phyloP scores from a whole-genome alignment of 1,140 invertebrate species.

The Trialeurodes vaporariorum region DNA sequence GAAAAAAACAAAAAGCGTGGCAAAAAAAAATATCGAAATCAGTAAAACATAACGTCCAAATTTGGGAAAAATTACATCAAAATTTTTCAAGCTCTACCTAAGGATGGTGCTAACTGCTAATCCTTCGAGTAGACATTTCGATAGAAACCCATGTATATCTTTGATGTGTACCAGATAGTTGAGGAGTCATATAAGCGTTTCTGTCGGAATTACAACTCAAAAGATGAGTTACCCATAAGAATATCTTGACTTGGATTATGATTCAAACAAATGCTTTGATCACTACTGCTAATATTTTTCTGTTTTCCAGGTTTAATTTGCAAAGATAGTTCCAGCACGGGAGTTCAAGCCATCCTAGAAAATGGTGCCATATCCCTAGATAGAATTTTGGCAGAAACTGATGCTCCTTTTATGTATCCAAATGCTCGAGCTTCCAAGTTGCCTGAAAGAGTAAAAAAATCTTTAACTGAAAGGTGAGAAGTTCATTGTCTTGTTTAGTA shows the following conservation, averaged over 20 bases:
- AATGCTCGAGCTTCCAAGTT: slow-evolving; percentile 88
- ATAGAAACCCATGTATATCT: too few species aligned
- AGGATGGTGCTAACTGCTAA: too few species aligned
- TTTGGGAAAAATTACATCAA: too few species aligned
- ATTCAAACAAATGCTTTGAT: not conserved
- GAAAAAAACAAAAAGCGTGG: too few species aligned
- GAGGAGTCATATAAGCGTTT: not conserved
- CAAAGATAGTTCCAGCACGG: slow-evolving; percentile 86
- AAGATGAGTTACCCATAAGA: not conserved
- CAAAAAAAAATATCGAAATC: too few species aligned
- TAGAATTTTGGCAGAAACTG: slow-evolving; percentile 76
- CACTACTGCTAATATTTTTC: slow-evolving; percentile 7
- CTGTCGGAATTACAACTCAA: too few species aligned
- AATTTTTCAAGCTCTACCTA: too few species aligned
- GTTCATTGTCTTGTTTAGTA: too few species aligned
- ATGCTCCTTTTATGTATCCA: slow-evolving; percentile 92
- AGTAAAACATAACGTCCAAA: too few species aligned
- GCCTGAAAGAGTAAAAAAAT: slow-evolving; percentile 70
- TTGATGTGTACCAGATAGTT: too few species aligned
- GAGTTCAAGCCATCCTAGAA: slow-evolving; percentile 69
- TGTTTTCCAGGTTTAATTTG: slow-evolving; percentile 63
- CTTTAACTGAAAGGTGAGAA: slow-evolving; percentile 77
- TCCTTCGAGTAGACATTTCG: too few species aligned
- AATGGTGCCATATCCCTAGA: slow-evolving; percentile 71
- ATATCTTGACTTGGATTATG: not conserved